These are phyloP conservation scores for Petaurus breviceps DNA, from an alignment of 2,113 vertebrate genomes.

Conservation along the genomic window DNA sequence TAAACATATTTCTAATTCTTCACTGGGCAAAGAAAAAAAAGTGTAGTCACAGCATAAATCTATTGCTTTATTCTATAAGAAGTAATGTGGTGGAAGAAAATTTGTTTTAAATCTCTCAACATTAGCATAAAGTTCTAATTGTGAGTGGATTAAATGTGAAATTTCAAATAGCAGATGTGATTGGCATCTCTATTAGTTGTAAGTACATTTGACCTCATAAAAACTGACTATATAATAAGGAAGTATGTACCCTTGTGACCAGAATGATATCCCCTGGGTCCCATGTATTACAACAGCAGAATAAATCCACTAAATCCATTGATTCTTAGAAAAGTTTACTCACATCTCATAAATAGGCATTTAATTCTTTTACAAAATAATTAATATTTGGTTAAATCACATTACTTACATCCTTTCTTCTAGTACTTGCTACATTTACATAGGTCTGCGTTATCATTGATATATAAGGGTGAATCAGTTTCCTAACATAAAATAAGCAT, in stretches of 20 bases:
- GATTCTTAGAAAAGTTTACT: neutral
- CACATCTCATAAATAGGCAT: neutral
- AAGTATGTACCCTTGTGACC: neutral
- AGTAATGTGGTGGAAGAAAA: neutral
- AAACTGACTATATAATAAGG: neutral
- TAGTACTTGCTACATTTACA: neutral
- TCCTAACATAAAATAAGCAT: neutral
- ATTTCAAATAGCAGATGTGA: neutral
- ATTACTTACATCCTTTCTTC: neutral
- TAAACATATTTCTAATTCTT: neutral
- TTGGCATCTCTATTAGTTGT: neutral
- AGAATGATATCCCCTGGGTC: neutral
- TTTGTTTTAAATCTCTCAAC: neutral
- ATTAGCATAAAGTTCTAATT: neutral
- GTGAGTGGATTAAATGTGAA: neutral
- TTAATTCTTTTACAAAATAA: neutral
- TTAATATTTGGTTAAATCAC: neutral
- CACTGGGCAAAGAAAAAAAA: neutral
- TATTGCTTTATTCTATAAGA: neutral
- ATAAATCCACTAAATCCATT: neutral
- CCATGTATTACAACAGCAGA: conserved; percentile 2
- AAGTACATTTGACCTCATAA: neutral
- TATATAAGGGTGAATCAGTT: neutral
- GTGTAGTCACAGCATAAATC: neutral
- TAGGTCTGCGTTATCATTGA: neutral